These are phyloP conservation scores for Melipona bicolor DNA, from an alignment of 2,888 invertebrate species.

Conservation along the genomic window DNA sequence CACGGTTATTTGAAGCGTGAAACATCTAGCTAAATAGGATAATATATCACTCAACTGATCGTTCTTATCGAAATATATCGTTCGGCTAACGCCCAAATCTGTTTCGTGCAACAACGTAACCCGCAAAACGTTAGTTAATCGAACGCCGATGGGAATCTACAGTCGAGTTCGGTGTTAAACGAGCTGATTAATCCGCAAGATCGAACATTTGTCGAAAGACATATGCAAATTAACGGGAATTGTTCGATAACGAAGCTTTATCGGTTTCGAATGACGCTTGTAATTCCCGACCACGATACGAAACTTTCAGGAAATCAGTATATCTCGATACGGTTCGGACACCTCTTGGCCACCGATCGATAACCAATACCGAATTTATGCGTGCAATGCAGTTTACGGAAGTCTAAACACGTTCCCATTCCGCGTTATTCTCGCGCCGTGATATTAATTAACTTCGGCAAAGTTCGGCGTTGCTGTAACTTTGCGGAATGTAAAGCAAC, in stretches of 20 bases:
- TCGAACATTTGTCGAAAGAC: background rate
- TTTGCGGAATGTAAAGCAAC: background rate
- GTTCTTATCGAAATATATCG: too few species aligned
- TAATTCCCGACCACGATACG: background rate
- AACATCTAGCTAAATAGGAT: too few species aligned
- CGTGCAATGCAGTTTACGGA: background rate
- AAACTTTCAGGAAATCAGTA: conserved; percentile 18
- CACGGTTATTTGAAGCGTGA: too few species aligned
- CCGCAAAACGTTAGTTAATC: background rate
- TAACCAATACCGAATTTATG: conserved; percentile 13
- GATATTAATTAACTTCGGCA: conserved; percentile 27
- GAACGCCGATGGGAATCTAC: background rate
- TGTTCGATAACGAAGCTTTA: background rate
- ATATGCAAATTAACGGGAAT: conserved; percentile 15
- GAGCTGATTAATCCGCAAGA: background rate
- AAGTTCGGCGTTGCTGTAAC: conserved; percentile 3
- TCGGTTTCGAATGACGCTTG: background rate
- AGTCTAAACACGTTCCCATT: conserved; percentile 11
- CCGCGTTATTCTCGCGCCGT: background rate
- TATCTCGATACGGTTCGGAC: background rate
- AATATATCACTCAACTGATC: too few species aligned
- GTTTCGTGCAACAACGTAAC: background rate
- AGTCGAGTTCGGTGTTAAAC: background rate
- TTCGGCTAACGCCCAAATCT: background rate
- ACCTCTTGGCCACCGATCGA: background rate